These are phyloP conservation scores for Galbula dea DNA, from an alignment of 2,113 vertebrate species.

Conservation along the genomic window DNA sequence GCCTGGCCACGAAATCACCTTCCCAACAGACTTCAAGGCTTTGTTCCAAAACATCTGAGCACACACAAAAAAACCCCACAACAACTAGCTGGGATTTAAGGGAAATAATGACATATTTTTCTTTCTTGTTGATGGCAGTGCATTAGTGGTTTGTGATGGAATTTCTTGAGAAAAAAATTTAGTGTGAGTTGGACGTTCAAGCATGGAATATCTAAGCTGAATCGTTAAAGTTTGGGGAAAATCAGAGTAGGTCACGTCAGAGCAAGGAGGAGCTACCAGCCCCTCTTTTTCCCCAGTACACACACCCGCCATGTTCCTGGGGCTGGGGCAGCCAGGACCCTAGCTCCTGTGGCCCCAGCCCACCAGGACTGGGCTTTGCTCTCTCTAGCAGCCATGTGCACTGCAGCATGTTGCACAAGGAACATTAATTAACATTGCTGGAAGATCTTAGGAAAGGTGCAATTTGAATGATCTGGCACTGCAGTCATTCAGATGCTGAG, in stretches of 20 bases:
- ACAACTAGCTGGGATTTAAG: not conserved
- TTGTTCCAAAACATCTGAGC: conserved; percentile 23
- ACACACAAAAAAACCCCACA: accelerated
- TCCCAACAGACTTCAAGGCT: not conserved
- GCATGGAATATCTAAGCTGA: not conserved
- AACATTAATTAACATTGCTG: conserved; percentile 43
- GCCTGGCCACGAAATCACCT: not conserved
- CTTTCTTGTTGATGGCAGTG: not conserved
- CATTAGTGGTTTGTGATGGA: not conserved
- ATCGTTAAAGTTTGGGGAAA: not conserved
- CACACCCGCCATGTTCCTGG: not conserved
- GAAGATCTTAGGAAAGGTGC: conserved; percentile 37
- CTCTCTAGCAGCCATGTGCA: not conserved
- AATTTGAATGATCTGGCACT: conserved; percentile 54
- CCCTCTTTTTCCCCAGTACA: not conserved
- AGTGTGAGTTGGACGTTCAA: not conserved
- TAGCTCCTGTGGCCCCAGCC: not conserved
- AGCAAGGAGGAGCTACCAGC: not conserved
- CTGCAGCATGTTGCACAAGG: not conserved
- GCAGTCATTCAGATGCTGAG: conserved; percentile 49
- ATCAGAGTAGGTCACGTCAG: not conserved
- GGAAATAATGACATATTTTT: not conserved
- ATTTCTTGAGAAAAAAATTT: not conserved
- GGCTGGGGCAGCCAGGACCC: accelerated
- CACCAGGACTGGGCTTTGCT: not conserved